Conservation (phyloP, 1,140 invertebrate species). For the Hypothenemus hampei region DNA sequence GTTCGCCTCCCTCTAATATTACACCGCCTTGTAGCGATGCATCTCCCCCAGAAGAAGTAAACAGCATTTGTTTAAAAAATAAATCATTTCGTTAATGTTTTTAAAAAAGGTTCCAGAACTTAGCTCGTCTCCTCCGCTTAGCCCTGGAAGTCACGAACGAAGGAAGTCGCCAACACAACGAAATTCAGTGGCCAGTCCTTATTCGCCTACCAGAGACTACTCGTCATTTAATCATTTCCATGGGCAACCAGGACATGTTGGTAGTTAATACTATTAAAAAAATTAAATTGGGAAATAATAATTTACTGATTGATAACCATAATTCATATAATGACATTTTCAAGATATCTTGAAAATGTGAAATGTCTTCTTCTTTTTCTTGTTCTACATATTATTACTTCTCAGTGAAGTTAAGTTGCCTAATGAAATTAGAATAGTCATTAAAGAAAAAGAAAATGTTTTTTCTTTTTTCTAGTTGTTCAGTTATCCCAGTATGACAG, state of each 20-base stretch:
- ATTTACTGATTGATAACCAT: too few species aligned
- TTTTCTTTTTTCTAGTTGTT: conserved; percentile 68
- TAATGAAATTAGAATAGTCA: too few species aligned
- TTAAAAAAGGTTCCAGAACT: conserved; percentile 39
- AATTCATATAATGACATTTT: too few species aligned
- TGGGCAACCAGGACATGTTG: conserved; percentile 80
- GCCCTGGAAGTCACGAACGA: conserved; percentile 42
- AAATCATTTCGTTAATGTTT: not conserved
- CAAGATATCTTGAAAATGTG: too few species aligned
- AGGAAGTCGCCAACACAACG: conserved; percentile 42
- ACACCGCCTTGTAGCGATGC: conserved; percentile 51
- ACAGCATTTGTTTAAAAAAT: not conserved
- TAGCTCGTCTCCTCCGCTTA: conserved; percentile 43
- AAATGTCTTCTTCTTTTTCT: too few species aligned
- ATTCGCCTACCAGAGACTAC: conserved; percentile 63
- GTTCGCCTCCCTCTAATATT: conserved; percentile 59
- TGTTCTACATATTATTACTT: too few species aligned
- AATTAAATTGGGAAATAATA: too few species aligned
- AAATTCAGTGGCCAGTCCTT: conserved; percentile 42
- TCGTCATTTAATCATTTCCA: conserved; percentile 87
- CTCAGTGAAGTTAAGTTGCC: too few species aligned
- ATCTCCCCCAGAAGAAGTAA: conserved; percentile 43
- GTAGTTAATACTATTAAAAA: conserved; percentile 39
- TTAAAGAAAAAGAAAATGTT: too few species aligned
- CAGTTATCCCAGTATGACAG: conserved; percentile 77